A percentile compares a stretch with the other conserved stretches of the same genome.
These are phyloP conservation scores for Eupithecia pulchellata DNA, from an alignment of 2,888 invertebrate species.

Conservation along the genomic window DNA sequence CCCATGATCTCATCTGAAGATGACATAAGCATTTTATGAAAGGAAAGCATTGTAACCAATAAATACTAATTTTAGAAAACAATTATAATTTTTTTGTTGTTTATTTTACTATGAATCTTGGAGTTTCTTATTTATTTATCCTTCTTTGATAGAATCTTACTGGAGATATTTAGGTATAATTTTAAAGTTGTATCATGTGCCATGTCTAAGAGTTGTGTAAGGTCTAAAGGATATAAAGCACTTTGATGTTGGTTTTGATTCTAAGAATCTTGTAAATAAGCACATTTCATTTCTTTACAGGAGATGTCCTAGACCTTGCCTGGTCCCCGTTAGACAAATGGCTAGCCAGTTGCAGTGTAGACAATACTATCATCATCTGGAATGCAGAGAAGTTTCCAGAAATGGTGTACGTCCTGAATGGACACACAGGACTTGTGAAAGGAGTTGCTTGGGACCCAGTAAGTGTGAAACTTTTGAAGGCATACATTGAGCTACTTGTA, in stretches of 20 bases:
- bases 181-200: too few relatives aligned
- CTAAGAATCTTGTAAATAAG: too few relatives aligned
- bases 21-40: background rate
- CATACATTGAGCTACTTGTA: too few relatives aligned
- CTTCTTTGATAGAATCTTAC: too few relatives aligned
- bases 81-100: background rate
- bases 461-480: constrained; percentile 46
- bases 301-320: constrained; percentile 96
- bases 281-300: constrained; percentile 61
- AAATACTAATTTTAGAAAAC: background rate
- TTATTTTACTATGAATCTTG: too few relatives aligned
- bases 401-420: constrained; percentile 93
- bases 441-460: constrained; percentile 99
- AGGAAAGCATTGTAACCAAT: background rate
- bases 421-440: constrained; percentile 97
- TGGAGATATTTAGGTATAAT: too few relatives aligned
- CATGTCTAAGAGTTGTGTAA: too few relatives aligned
- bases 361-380: constrained; percentile 99
- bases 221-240: too few relatives aligned
- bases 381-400: constrained; percentile 95
- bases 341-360: constrained; percentile 98
- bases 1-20: background rate
- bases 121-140: background rate
- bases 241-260: too few relatives aligned
- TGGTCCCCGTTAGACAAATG: constrained; percentile 98